Evolutionary conservation across 2,888 invertebrate genomes (phyloP), one percentile per base, ranked within the genome.

Genomic region (Eupithecia inturbata): DNA sequence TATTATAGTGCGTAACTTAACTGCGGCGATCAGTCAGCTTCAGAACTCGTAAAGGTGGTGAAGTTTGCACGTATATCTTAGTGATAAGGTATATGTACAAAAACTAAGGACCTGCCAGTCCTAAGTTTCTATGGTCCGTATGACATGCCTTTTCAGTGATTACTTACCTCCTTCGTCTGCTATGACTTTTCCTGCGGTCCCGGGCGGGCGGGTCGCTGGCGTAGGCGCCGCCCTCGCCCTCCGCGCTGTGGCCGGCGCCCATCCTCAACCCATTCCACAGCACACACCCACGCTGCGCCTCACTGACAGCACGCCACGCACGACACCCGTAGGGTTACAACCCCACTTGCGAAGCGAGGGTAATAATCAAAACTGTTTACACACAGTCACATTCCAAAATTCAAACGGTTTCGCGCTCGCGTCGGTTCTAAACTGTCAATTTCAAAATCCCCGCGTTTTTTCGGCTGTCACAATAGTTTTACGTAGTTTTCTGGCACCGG

Each of bases 231-330:
- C 89, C 90, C 71, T 91, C 93, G 82, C 92, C 92, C 85, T 95
- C 95, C 86, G 92, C 94, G 87, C 95, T 95, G 79, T 95, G 94
- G 81, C 93, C 94, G 79, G 95, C 93, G 82, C 95, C 95, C 94
- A 94, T 95, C 85, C 85, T 83, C 92, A 91, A 88, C 92, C 92
- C 93, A 92, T 93, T 85, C 90, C 92, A 90, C 91, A 86, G 85
- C 91, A 91, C 90, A 90, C 91, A 90, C 91, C 89, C 85, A 88
- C 92, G 92, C 91, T 89, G 86, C n/a, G n/a, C n/a, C n/a, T n/a
- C n/a, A n/a, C n/a, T n/a, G n/a, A 90, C 88, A 83, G 83, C 90
- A 86, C 87, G 86, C 85, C 84, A 86, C 83, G 84, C 83, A 80
- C 88, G 90, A 90, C 92, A 91, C 92, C 91, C 88, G 77, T 73